phyloP scores from a whole-genome alignment of 2,797 vertebrate genomes.

The Phrynocephalus forsythii region DNA sequence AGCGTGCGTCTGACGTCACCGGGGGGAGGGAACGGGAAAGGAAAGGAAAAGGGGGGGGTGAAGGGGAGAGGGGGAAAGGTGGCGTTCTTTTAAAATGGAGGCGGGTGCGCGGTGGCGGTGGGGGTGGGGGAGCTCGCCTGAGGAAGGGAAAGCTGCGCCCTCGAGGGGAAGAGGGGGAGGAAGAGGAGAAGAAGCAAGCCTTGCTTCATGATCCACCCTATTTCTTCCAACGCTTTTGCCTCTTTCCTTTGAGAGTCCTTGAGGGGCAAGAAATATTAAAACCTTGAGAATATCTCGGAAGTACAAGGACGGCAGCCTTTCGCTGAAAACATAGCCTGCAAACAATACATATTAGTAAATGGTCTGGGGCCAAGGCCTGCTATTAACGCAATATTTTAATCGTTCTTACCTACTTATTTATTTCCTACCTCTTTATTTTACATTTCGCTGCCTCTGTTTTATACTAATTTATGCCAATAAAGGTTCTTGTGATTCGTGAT shows the following conservation, averaged over 20 bases:
- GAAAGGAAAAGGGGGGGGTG: rapidly evolving
- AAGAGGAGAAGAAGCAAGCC: background rate
- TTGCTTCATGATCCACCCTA: background rate
- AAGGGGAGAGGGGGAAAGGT: rapidly evolving
- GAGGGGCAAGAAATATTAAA: background rate
- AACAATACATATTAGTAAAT: too few species aligned
- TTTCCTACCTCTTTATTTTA: too few species aligned
- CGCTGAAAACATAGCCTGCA: too few species aligned
- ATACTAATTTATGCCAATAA: too few species aligned
- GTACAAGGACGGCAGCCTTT: background rate
- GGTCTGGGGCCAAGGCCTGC: too few species aligned
- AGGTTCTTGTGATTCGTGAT: too few species aligned
- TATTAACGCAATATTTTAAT: too few species aligned
- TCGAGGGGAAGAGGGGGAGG: background rate
- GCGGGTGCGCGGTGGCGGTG: background rate
- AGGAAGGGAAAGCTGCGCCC: too few species aligned
- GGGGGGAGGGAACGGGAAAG: rapidly evolving
- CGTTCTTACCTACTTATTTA: too few species aligned
- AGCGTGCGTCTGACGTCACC: constrained; percentile 31
- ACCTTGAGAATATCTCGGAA: too few species aligned
- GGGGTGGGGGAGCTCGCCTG: too few species aligned
- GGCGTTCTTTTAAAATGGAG: constrained; percentile 44
- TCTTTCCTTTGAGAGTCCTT: background rate
- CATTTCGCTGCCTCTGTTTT: too few species aligned
- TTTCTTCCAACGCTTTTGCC: background rate